Evolutionary conservation across 2,113 vertebrate species (phyloP), one percentile per base, ranked within the genome.

Genomic region (Nipponia nippon): DNA sequence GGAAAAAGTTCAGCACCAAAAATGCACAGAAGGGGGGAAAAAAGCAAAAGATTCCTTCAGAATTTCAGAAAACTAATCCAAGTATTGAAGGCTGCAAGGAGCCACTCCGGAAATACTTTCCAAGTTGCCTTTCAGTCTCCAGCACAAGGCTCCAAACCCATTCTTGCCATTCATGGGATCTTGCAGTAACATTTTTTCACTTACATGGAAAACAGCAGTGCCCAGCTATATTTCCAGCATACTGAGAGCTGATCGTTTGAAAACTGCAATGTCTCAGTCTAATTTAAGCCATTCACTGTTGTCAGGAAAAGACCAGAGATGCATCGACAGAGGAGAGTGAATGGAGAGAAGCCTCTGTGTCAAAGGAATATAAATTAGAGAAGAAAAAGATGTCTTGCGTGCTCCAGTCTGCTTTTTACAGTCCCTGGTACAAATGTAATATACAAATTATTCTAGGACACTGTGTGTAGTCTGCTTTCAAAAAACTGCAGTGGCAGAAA

Each of bases 1-100:
- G 98, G 99, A 99, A 99, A 99, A 98, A 98, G 97, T 98, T 98
- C 98, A 96, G 98, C 98, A 98, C 97, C 98, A 99, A 99, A 99
- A 99, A 99, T 98, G 98, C 98, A 98, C 98, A 80, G 98, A 98
- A 99, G 98, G 98, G 98, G 98, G 98, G 95, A 98, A 97, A 98
- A 95, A 97, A 97, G 95, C 96, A 97, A 97, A 97, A 98, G 96
- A 98, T 98, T 98, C 97, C 97, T 98, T 98, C 95, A 98, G 94
- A 98, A 98, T 98, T 98, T 97, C 95, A 98, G 98, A 98, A 98
- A 95, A 93, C 90, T 56, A 97, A 97, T 98, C 98, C 97, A 98
- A 97, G 88, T 96, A 98, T 95, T 95, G 97, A 97, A 97, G 95
- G 97, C 96, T 98, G 92, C 95, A 97, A 98, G 98, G 96, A 98